Conservation (phyloP, 2,888 invertebrate genomes). For the Ashinkailepas kermadecensis region DNA sequence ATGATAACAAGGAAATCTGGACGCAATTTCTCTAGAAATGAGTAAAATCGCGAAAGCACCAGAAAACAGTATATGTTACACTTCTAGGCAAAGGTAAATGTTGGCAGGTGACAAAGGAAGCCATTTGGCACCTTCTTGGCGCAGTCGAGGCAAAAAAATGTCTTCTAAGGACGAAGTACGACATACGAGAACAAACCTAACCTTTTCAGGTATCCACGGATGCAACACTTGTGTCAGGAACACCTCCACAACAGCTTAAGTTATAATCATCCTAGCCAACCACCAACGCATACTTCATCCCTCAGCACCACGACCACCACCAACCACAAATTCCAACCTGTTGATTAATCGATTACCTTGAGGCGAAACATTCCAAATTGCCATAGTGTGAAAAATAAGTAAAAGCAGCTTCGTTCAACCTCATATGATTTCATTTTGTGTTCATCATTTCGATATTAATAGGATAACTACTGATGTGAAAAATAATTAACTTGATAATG, state of each 20-base stretch:
- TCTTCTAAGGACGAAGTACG: background rate
- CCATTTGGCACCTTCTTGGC: background rate
- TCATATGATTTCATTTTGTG: background rate
- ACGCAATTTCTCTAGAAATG: no score
- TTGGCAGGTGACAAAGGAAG: background rate
- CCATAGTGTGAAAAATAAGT: background rate
- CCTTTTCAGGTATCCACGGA: background rate
- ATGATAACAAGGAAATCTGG: no score
- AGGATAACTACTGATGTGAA: background rate
- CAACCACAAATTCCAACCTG: slow-evolving; percentile 7
- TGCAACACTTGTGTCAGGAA: background rate
- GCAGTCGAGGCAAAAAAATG: background rate
- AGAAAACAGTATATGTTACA: no score
- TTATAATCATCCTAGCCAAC: background rate
- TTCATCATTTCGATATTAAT: no score
- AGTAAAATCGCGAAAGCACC: no score
- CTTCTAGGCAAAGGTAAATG: no score
- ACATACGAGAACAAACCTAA: background rate
- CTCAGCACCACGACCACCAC: background rate
- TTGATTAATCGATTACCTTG: slow-evolving; percentile 18
- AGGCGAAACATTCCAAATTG: slow-evolving; percentile 13
- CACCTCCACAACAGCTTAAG: background rate
- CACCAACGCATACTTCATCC: background rate
- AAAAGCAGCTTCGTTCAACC: background rate
- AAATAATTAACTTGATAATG: background rate